A percentile compares a stretch with the other conserved stretches of the same genome.
phyloP scores from a whole-genome alignment of 2,113 vertebrate genomes.

The Craseonycteris thonglongyai region DNA sequence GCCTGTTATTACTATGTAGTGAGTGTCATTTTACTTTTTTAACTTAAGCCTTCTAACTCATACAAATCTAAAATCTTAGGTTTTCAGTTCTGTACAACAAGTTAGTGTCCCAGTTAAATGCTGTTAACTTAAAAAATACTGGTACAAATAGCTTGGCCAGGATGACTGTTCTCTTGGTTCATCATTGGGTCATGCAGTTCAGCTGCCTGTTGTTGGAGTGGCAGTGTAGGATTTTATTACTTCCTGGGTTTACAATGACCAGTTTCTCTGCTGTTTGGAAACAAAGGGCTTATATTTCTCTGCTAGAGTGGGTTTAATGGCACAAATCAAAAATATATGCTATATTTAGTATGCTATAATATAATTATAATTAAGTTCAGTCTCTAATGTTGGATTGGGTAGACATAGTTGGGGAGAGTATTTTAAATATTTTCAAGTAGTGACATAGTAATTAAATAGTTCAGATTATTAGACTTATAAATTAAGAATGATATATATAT shows the following conservation, averaged over 20 bases:
- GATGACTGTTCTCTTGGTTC: not conserved
- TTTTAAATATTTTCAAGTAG: slow-evolving; percentile 1
- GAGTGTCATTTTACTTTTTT: not conserved
- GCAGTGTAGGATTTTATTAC: not conserved
- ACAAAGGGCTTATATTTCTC: not conserved
- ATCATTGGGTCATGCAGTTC: not conserved
- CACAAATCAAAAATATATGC: not conserved
- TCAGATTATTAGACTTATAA: not conserved
- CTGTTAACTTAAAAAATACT: not conserved
- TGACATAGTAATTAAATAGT: not conserved
- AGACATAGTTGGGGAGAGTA: not conserved
- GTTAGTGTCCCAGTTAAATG: not conserved
- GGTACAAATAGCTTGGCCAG: not conserved
- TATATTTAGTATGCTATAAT: not conserved
- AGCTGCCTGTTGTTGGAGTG: not conserved
- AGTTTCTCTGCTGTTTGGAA: not conserved
- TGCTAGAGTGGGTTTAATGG: slow-evolving; percentile 15
- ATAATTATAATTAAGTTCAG: not conserved
- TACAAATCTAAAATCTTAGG: not conserved
- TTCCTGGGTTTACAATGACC: not conserved
- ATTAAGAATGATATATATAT: not conserved
- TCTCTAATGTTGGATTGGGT: slow-evolving; percentile 16
- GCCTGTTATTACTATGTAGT: not conserved
- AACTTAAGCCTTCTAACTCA: not conserved
- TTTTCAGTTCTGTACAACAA: not conserved